Evolutionary conservation across 2,797 vertebrate species (phyloP), one percentile per base, ranked within the genome.

Genomic region (Argentina silus): DNA sequence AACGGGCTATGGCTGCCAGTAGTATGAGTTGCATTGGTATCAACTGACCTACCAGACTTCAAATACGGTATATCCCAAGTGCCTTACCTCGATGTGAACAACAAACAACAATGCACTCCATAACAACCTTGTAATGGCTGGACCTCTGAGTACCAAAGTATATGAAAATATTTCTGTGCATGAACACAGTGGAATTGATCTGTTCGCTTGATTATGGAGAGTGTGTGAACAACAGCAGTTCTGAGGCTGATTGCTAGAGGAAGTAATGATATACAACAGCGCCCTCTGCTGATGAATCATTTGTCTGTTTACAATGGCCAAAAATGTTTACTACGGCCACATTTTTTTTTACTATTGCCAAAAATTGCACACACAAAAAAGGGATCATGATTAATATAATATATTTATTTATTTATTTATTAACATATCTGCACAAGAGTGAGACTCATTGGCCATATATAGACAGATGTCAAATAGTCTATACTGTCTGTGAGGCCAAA

Each of bases 271-370:
- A 23, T 12, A 66, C 76, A 69, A 47, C 81, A 71, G 73, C 83
- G 12, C 85, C 86, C 84, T 80, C 89, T 87, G 70, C 79, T 83
- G 89, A 81, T 64, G 0, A 68, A 27, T 57, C 3, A 5, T 60
- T 27, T 60, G 14, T 60, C 27, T 9, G 27, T 11, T 23, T 11
- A 5, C 12, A 27, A 27, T 4, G 11, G 57, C 6, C 6, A 9
- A n/a, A n/a, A n/a, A n/a, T n/a, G n/a, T n/a, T n/a, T n/a, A n/a
- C n/a, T n/a, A n/a, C n/a, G n/a, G n/a, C n/a, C n/a, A n/a, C n/a
- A n/a, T n/a, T n/a, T n/a, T n/a, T n/a, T n/a, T n/a, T n/a, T n/a
- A n/a, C n/a, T n/a, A n/a, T n/a, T n/a, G n/a, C n/a, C n/a, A n/a
- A n/a, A n/a, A n/a, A n/a, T n/a, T n/a, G n/a, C n/a, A n/a, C n/a